Base-by-base conservation (phyloP, 2,113 vertebrate genomes). In the Erythrolamprus reginae region DNA sequence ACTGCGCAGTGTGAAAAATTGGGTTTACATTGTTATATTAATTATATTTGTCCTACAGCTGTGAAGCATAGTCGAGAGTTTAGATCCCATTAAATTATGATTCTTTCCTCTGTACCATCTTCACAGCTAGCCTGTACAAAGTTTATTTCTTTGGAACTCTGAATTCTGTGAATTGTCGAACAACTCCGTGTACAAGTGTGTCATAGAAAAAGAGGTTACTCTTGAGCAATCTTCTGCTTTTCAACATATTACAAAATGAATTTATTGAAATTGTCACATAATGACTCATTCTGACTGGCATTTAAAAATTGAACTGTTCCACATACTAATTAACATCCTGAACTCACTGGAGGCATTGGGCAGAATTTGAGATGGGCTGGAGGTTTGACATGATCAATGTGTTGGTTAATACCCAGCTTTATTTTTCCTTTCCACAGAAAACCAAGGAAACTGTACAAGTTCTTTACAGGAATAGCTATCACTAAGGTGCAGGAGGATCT, bases 21-120 rank as follows among this genome's bases (percentile, higher is more conserved):
- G 58, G 90, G 52, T 85, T 94, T 92, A 55, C 86, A 52, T 90
- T 84, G 58, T 84, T 94, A 52, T 23, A 94, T 87, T 92, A 92
- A 95, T 93, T 92, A 24, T 13, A 89, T 92, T 90, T 93, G 4
- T 84, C 26, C 24, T 89, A 89, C 19, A 91, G 48, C 24, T 93
- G 19, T 89, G 82, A 93, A 92, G 84, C 15, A 91, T 47, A 56
- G 33, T 91, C 88, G 90, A 38, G 87, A 86, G 77, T 88, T 55
- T 90, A 77, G 83, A 84, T 58, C 28, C 47, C 6, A 88, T 89
- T 83, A 82, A 94, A 94, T 38, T 26, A 77, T 1, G 10, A 26
- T 38, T 84, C 89, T 93, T 92, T 85, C 50, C 52, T 55, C 92
- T 92, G 19, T 52, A 24, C 1, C 0, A 47, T 45, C 89, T 47